A percentile compares a stretch with the other conserved stretches of the same genome.
Conservation (phyloP, 2,797 vertebrate species). For the Furcifer pardalis region DNA sequence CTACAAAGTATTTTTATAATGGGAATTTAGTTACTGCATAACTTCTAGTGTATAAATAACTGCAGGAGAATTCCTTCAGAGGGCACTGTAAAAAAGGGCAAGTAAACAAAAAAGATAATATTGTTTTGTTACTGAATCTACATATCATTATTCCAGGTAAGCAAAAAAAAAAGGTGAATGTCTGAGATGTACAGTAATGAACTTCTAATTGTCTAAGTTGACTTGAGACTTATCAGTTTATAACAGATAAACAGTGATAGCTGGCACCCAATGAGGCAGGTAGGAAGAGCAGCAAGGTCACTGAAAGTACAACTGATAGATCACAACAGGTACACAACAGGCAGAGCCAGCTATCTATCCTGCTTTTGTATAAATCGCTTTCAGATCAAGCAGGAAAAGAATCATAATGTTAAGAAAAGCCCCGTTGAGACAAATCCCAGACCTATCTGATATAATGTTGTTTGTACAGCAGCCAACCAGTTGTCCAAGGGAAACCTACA, state of each 20-base stretch:
- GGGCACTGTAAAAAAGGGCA: background rate
- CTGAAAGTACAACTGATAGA: background rate
- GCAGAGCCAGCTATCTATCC: background rate
- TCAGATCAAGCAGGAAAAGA: background rate
- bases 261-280: too few species aligned
- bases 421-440: background rate
- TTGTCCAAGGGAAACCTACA: background rate
- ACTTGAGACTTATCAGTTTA: background rate
- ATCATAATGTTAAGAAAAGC: background rate
- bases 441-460: background rate
- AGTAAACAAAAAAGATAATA: background rate
- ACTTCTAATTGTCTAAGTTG: conserved; percentile 9
- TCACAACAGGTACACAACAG: background rate
- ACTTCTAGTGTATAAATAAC: conserved; percentile 19
- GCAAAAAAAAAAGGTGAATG: conserved; percentile 1
- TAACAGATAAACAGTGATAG: background rate
- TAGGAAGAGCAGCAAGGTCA: background rate
- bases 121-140: background rate
- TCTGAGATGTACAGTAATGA: conserved; percentile 19
- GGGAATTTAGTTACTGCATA: conserved; percentile 33
- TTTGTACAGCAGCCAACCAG: background rate
- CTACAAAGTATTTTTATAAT: conserved; percentile 26
- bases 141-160: conserved; percentile 16
- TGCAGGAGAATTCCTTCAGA: background rate
- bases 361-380: background rate